These are phyloP conservation scores for Triplophysa yarkandensis DNA, from an alignment of 2,797 vertebrate genomes.

Conservation along the genomic window DNA sequence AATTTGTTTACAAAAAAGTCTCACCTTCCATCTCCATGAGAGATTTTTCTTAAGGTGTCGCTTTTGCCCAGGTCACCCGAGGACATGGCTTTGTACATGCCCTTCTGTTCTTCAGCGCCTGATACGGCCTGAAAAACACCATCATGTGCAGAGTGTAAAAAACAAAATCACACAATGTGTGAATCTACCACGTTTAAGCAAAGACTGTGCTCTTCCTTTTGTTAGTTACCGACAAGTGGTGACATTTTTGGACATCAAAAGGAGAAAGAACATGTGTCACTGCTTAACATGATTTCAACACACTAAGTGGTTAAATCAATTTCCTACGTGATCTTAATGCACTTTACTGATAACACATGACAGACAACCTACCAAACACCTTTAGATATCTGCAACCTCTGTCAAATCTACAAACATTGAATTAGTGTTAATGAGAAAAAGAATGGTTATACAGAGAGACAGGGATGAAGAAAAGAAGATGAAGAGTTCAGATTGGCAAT, in stretches of 20 bases:
- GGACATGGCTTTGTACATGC: slow-evolving; percentile 89
- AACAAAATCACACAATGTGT: not conserved
- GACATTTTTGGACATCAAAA: slow-evolving; percentile 8
- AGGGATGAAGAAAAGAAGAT: slow-evolving; percentile 13
- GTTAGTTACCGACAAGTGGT: not conserved
- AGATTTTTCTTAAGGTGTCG: slow-evolving; percentile 78
- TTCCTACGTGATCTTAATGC: slow-evolving; percentile 4
- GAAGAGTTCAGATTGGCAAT: not conserved
- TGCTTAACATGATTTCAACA: slow-evolving; percentile 9
- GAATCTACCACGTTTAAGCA: not conserved
- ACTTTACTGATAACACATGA: slow-evolving; percentile 22
- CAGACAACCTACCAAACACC: not conserved
- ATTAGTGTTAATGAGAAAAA: not conserved
- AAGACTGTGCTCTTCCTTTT: not conserved
- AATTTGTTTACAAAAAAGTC: not conserved
- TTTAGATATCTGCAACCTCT: not conserved
- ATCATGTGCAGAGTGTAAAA: not conserved
- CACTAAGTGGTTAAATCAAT: slow-evolving; percentile 21
- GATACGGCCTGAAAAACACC: slow-evolving; percentile 38
- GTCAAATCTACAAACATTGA: not conserved
- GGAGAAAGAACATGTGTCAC: slow-evolving; percentile 3
- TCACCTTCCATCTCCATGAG: slow-evolving; percentile 86
- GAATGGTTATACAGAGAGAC: slow-evolving; percentile 19
- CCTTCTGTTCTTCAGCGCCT: slow-evolving; percentile 72
- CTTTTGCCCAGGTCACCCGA: slow-evolving; percentile 89